Base-by-base conservation (phyloP, 2,113 vertebrate species). In the Polypterus bichir region DNA sequence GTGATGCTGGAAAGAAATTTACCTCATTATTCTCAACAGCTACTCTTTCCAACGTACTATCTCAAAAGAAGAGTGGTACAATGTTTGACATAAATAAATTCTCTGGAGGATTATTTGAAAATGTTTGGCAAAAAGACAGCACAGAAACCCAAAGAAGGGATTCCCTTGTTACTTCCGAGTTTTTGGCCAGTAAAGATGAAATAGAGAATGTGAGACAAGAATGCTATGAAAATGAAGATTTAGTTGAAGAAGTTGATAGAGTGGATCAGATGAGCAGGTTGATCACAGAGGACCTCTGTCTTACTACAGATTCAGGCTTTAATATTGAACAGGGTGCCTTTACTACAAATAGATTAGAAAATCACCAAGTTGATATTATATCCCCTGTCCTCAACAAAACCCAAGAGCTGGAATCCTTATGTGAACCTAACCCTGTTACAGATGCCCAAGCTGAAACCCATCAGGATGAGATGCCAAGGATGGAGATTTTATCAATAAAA, bases 21-120 rank as follows among this genome's bases (percentile, higher is more conserved):
- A 88, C 87, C 49, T 92, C 89, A n/a, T 74, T 94, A 9, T 93
- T 97, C 77, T 90, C 90, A 44, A 72, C 81, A 44, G 70, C 73
- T 57, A 70, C 62, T 59, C 74, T 71, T 71, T 74, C 71, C 61
- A 71, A 69, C 65, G 62, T 67, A 76, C 64, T 73, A 8, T 64
- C 72, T 67, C 83, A 6, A 57, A 81, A 69, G 65, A 80, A 85
- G 54, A 71, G 79, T 69, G 81, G 88, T 44, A 76, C 96, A 0
- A 77, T 91, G 60, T 89, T 87, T 52, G 83, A 88, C 66, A 85
- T 94, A 60, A 94, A 91, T 77, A 89, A 83, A 8, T 71, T 98
- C 48, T 97, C 93, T 68, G 77, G 80, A 1, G 67, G 78, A 53
- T 68, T 97, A 0, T 94, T 94, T 85, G 88, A 95, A 64, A 86